Base-by-base conservation (phyloP, 2,797 vertebrate genomes). In the Lates japonicus region DNA sequence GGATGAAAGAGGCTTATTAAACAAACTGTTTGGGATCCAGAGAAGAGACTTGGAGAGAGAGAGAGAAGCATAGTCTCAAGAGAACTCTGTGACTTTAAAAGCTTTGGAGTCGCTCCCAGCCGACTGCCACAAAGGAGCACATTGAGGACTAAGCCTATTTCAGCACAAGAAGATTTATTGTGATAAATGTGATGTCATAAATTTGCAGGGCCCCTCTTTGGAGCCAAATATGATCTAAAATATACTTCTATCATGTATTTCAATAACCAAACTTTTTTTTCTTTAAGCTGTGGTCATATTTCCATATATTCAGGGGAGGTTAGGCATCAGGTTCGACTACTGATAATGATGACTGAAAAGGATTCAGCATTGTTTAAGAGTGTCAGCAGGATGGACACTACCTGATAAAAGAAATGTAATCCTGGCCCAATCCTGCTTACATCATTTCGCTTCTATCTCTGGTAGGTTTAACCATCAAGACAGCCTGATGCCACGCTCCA, bases 21-120 rank as follows among this genome's bases (percentile, higher is more conserved):
- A 71, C 1, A 0, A 72, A 63, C 69, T 49, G 29, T 63, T 39
- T 60, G 7, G 62, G 57, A 70, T 71, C 22, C 54, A 52, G 70
- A 73, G 58, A 7, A 55, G 14, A 65, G 67, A 71, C 63, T 8
- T 37, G 31, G 41, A 70, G 17, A 44, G 29, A 25, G 65, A 39
- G 25, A 29, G 25, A 29, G 25, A 39, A 5, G 39, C 62, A 2
- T 48, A 54, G 4, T 73, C 78, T 80, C 69, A 16, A 39, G 70
- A 74, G 64, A 37, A 70, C 39, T 52, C 41, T 48, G 65, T 13
- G 72, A 74, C 62, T 69, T 72, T 69, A 70, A 87, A 85, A 64
- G 70, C 81, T 61, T 74, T 62, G 61, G 57, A 85, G 73, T 64
- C 6, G 5, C 68, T 74, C 57, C 76, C 76, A 75, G 64, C 3